phyloP scores from a whole-genome alignment of 2,888 invertebrate genomes.

The Hololepta plana region DNA sequence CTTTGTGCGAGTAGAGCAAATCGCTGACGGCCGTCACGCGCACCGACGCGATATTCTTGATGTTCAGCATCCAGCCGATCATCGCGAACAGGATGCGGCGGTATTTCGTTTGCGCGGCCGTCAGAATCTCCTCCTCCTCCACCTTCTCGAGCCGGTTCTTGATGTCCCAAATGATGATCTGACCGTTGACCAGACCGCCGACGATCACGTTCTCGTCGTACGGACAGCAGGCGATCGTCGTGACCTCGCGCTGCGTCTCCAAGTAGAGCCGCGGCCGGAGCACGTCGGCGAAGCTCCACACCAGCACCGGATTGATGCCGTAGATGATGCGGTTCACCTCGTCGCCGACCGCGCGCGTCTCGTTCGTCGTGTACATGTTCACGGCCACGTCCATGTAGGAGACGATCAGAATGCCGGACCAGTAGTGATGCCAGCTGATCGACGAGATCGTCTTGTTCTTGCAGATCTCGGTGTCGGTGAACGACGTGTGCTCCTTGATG shows the following conservation, averaged over 20 bases:
- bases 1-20: constrained; percentile 41
- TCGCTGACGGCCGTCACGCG: constrained; percentile 41
- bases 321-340: constrained; percentile 31
- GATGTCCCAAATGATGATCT: constrained; percentile 53
- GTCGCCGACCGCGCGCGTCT: constrained; percentile 10
- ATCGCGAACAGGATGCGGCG: constrained; percentile 38
- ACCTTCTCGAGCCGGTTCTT: constrained; percentile 40
- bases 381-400: constrained; percentile 44
- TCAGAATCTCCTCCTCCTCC: constrained; percentile 41
- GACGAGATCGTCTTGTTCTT: constrained; percentile 46
- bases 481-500: constrained; percentile 39
- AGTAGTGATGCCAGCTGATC: constrained; percentile 51
- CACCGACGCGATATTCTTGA: constrained; percentile 37
- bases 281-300: constrained; percentile 59
- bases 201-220: constrained; percentile 47
- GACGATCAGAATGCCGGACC: constrained; percentile 47
- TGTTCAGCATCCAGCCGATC: constrained; percentile 50
- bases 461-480: constrained; percentile 43
- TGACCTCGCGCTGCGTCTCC: constrained; percentile 46
- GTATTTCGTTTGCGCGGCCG: constrained; percentile 43
- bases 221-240: constrained; percentile 47
- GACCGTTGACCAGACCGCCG: constrained; percentile 56
- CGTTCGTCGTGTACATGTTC: constrained; percentile 22
- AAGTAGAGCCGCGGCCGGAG: constrained; percentile 50
- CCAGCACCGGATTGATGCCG: constrained; percentile 44